Conservation (phyloP, 2,113 vertebrate species). For the Phyllostomus hastatus region DNA sequence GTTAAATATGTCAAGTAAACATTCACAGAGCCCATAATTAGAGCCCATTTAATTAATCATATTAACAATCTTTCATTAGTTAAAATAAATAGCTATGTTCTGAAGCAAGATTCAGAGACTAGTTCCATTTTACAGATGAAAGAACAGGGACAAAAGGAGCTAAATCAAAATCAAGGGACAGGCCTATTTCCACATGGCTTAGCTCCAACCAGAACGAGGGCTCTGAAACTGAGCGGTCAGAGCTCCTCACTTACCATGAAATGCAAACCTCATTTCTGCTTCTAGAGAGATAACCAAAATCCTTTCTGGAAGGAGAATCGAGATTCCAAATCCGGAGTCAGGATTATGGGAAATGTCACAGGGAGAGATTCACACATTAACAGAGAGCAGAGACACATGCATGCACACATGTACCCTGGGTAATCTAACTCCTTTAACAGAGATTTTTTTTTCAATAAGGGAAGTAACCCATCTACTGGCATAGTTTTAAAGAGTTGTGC, state of each 20-base stretch:
- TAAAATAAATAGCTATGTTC: background rate
- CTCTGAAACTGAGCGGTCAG: background rate
- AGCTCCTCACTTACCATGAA: background rate
- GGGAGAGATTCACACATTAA: background rate
- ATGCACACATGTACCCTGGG: background rate
- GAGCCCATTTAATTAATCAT: background rate
- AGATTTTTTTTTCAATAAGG: constrained; percentile 17
- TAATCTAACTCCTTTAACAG: constrained; percentile 30
- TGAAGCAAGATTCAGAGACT: background rate
- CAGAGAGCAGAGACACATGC: background rate
- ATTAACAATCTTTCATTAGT: background rate
- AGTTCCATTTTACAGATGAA: constrained; percentile 40
- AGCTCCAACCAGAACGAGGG: background rate
- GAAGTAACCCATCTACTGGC: background rate
- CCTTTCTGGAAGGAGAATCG: background rate
- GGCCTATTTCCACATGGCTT: background rate
- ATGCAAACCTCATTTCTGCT: background rate
- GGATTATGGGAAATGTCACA: background rate
- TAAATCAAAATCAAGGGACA: background rate
- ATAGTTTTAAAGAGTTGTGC: constrained; percentile 41
- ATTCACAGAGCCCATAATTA: background rate
- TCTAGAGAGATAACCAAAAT: background rate
- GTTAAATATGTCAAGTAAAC: background rate
- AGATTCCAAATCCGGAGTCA: background rate
- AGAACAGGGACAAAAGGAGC: background rate